Percentiles rank a stretch among this genome's conserved stretches.
Evolutionary conservation across 2,113 vertebrate species (phyloP).

Genomic region (Excalfactoria chinensis): DNA sequence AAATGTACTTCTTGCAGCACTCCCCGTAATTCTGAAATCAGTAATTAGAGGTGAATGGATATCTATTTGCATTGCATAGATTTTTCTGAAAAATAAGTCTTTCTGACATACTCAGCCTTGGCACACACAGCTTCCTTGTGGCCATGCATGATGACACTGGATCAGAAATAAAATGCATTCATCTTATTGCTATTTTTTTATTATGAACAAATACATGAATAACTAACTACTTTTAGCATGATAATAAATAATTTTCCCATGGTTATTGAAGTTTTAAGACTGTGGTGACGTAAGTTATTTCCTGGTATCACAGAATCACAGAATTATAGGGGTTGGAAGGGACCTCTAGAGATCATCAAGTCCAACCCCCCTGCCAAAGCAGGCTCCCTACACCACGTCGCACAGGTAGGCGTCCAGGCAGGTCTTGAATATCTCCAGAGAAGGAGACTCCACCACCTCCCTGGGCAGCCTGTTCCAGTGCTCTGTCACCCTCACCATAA

Average conservation of each 20-base stretch:
- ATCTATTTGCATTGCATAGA: neutral
- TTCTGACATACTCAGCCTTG: neutral
- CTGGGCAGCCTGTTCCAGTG: too few species aligned
- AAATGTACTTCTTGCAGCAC: neutral
- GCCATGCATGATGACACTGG: neutral
- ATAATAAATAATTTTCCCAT: neutral
- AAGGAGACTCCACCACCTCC: too few species aligned
- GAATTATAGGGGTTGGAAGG: too few species aligned
- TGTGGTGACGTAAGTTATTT: neutral
- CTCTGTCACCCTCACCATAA: too few species aligned
- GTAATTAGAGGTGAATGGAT: neutral
- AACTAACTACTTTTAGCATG: neutral
- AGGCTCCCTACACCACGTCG: too few species aligned
- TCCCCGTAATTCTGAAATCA: neutral
- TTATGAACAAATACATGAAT: constrained; percentile 5
- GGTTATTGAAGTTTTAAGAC: neutral
- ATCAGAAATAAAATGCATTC: neutral
- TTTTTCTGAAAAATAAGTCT: neutral
- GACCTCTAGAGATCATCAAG: too few species aligned
- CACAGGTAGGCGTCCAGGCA: too few species aligned
- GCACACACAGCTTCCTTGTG: neutral
- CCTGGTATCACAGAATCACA: too few species aligned
- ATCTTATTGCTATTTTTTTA: neutral
- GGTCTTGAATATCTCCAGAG: too few species aligned
- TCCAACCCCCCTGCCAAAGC: too few species aligned